phyloP scores from a whole-genome alignment of 2,797 vertebrate species.

The Anableps anableps region DNA sequence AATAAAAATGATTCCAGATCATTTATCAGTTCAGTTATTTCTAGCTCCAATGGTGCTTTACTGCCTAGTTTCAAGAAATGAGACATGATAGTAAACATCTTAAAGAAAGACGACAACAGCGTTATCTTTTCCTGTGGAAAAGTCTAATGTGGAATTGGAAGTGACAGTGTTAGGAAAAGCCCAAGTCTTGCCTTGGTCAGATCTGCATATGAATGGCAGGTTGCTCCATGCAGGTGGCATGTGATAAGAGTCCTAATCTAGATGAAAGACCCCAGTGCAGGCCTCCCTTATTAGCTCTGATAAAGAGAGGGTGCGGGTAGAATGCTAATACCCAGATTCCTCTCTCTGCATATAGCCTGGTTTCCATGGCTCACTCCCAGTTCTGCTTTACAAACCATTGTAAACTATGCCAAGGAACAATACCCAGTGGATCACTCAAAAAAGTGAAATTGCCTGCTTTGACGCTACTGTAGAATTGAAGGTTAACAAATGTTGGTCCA shows the following conservation, averaged over 20 bases:
- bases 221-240: slow-evolving; percentile 76
- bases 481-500: slow-evolving; percentile 69
- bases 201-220: slow-evolving; percentile 80
- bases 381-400: slow-evolving; percentile 53
- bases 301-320: slow-evolving; percentile 66
- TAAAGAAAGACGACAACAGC: slow-evolving; percentile 49
- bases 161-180: slow-evolving; percentile 71
- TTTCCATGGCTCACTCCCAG: slow-evolving; percentile 46
- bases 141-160: slow-evolving; percentile 65
- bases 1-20: slow-evolving; percentile 2
- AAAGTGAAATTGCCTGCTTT: slow-evolving; percentile 43
- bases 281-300: slow-evolving; percentile 76
- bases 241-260: slow-evolving; percentile 80
- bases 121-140: slow-evolving; percentile 52
- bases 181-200: slow-evolving; percentile 49
- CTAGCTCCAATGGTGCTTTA: slow-evolving; percentile 13
- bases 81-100: slow-evolving; percentile 49
- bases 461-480: slow-evolving; percentile 50
- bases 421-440: slow-evolving; percentile 50
- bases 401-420: slow-evolving; percentile 67
- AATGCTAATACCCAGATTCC: slow-evolving; percentile 76
- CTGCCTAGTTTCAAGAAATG: slow-evolving; percentile 32
- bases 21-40: slow-evolving; percentile 3
- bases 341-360: slow-evolving; percentile 37
- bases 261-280: slow-evolving; percentile 75